Conservation (phyloP, 2,113 vertebrate genomes). For the Camelus bactrianus region DNA sequence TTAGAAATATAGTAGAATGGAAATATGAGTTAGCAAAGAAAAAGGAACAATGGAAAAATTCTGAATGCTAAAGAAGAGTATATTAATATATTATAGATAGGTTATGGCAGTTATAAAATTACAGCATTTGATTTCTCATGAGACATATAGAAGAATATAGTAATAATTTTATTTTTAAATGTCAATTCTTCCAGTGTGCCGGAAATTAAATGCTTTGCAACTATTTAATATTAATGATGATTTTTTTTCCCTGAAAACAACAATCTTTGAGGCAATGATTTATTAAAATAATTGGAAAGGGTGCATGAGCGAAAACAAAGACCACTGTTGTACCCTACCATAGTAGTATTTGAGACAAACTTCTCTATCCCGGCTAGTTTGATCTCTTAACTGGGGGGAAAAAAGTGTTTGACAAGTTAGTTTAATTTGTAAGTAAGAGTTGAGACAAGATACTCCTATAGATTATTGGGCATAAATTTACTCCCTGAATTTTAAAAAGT, state of each 20-base stretch:
- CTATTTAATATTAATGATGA: constrained; percentile 40
- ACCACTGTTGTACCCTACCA: neutral
- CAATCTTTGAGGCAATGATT: neutral
- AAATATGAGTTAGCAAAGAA: constrained; percentile 1
- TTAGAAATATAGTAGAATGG: neutral
- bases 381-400: neutral
- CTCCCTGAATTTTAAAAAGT: neutral
- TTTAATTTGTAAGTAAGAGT: constrained; percentile 19
- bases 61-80: constrained; percentile 1
- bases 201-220: constrained; percentile 21
- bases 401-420: constrained; percentile 20
- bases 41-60: constrained; percentile 32
- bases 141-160: constrained; percentile 28
- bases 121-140: constrained; percentile 7
- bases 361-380: neutral
- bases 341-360: neutral
- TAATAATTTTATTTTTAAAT: constrained; percentile 35
- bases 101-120: neutral
- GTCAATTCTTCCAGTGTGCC: neutral
- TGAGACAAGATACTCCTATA: neutral
- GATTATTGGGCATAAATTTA: neutral
- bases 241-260: neutral
- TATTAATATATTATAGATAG: constrained; percentile 38
- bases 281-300: neutral
- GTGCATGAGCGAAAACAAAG: neutral